Base-by-base conservation (phyloP, 1,140 invertebrate genomes). In the Polypedilum vanderplanki region DNA sequence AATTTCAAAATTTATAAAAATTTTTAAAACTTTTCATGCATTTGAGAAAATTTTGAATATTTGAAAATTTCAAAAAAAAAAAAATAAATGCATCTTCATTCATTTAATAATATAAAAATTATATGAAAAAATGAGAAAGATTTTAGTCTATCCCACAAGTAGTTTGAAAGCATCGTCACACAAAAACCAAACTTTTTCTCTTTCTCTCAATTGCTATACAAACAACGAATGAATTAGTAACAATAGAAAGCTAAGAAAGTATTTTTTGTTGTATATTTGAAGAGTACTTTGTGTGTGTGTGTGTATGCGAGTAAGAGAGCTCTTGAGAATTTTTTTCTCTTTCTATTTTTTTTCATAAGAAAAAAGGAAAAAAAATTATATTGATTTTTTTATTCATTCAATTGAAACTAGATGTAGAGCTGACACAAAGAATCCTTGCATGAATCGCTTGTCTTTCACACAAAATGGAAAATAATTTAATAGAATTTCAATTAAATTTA, bases 401-500 rank as follows among this genome's bases (percentile, higher is more conserved):
- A 4, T n/a, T 57, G 12, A 57, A 57, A 57, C 12, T 33, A 33
- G 24, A 33, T 33, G 24, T 33, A 33, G 24, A 33, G 24, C 24
- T 57, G 46, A 57, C 46, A 57, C 46, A 57, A 57, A 57, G 46
- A 57, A 57, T 57, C 46, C 46, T 57, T 57, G 46, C 10, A 15
- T 12, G 46, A 57, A 57, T 57, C 10, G 46, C 46, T 57, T 57
- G 46, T 57, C 46, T 57, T 57, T 57, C 46, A 57, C 46, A 57
- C 46, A 15, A 57, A n/a, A 57, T 57, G 46, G 46, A 57, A 57
- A 57, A 57, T 57, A 57, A 57, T 57, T 57, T 57, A 57, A 57
- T 57, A 57, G 46, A 57, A 57, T 57, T 57, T 57, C 46, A 57
- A 57, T 57, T 57, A 57, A 57, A 57, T 57, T 57, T 57, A 57